Percentiles rank a stretch among this genome's conserved stretches.
These are phyloP conservation scores for Ormyrus labotus DNA, from an alignment of 2,888 invertebrate genomes.

Conservation along the genomic window DNA sequence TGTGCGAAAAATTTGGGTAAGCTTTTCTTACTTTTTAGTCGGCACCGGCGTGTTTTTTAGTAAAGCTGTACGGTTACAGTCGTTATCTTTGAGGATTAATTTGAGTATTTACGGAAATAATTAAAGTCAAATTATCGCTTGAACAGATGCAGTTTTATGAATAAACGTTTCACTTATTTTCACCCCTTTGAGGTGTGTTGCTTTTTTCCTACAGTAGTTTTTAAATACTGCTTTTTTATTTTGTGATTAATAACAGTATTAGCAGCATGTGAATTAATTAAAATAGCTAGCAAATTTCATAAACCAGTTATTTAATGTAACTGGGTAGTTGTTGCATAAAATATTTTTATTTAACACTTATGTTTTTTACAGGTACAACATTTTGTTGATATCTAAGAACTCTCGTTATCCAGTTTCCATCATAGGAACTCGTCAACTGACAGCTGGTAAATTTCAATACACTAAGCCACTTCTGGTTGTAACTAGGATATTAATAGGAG, in stretches of 20 bases:
- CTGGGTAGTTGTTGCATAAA: constrained; percentile 36
- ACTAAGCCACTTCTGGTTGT: constrained; percentile 72
- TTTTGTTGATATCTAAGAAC: constrained; percentile 68
- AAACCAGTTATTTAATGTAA: constrained; percentile 37
- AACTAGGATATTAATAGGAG: constrained; percentile 83
- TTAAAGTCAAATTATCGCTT: neutral
- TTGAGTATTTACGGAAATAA: neutral
- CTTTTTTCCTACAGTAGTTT: constrained; percentile 10
- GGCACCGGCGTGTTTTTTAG: constrained; percentile 23
- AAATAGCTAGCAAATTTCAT: neutral
- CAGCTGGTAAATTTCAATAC: constrained; percentile 65
- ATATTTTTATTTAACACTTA: constrained; percentile 24
- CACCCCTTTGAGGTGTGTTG: constrained; percentile 38
- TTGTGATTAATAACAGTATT: neutral
- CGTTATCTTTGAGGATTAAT: neutral
- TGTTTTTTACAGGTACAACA: constrained; percentile 64
- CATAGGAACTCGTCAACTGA: constrained; percentile 65
- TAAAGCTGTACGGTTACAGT: no score
- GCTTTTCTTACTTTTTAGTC: constrained; percentile 43
- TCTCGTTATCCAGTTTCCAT: constrained; percentile 64
- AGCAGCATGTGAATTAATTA: neutral
- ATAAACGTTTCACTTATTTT: neutral
- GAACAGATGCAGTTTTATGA: constrained; percentile 8
- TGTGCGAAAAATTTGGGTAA: constrained; percentile 73
- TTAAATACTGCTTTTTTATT: neutral